These are phyloP conservation scores for Tragelaphus scriptus DNA, from an alignment of 2,113 vertebrate genomes.

Conservation along the genomic window DNA sequence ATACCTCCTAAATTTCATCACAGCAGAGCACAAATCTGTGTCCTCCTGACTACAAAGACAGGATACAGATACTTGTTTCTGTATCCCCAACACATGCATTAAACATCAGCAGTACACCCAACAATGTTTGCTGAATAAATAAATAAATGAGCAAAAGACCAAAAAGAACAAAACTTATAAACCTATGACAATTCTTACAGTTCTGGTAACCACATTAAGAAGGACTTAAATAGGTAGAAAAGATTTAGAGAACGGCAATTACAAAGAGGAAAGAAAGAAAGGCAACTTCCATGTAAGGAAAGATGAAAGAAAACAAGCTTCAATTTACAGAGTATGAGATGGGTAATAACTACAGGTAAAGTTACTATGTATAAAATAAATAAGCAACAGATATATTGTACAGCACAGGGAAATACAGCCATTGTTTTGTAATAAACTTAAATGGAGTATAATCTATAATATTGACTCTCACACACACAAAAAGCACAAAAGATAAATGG, in stretches of 20 bases:
- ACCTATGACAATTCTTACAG: neutral
- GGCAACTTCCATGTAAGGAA: neutral
- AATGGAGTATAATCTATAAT: neutral
- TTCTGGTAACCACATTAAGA: neutral
- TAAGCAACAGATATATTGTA: neutral
- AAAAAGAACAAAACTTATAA: conserved; percentile 10
- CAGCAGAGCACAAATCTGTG: neutral
- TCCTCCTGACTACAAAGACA: neutral
- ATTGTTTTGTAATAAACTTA: neutral
- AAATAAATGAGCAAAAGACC: neutral
- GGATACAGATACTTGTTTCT: neutral
- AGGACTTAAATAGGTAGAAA: neutral
- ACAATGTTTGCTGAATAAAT: neutral
- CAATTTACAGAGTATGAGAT: neutral
- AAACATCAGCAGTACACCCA: neutral
- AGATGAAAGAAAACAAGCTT: neutral
- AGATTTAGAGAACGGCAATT: neutral
- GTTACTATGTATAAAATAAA: neutral
- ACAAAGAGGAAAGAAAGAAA: neutral
- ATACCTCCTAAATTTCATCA: neutral
- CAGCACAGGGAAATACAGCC: neutral
- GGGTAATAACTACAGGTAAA: neutral
- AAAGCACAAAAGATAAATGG: neutral
- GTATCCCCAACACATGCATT: neutral
- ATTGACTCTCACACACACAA: neutral